Evolutionary conservation across 2,888 invertebrate species (phyloP).

Genomic region (Eretmocerus hayati): DNA sequence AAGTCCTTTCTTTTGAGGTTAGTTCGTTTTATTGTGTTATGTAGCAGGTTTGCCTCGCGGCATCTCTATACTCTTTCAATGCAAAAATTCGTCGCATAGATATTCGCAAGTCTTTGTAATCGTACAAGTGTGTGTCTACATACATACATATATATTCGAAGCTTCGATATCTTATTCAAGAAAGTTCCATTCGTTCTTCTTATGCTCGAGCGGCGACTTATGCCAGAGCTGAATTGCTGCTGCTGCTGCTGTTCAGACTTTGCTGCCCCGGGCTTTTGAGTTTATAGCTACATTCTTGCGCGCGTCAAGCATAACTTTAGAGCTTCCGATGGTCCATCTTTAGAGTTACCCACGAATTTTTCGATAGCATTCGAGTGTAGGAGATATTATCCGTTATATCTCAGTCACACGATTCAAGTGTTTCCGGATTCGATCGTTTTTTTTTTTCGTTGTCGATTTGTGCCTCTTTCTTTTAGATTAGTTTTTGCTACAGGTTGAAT

Average conservation of each 20-base stretch:
- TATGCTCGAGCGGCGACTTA: background rate
- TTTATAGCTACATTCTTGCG: constrained; percentile 38
- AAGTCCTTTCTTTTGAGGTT: background rate
- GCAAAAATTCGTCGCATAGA: constrained; percentile 23
- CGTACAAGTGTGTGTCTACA: background rate
- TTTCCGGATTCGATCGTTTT: no score
- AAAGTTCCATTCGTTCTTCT: constrained; percentile 44
- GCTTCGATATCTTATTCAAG: constrained; percentile 45
- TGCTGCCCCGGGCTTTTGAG: background rate
- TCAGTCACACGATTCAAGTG: no score
- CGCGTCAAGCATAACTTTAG: constrained; percentile 38
- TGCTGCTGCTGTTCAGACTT: no score
- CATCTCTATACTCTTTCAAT: constrained; percentile 12
- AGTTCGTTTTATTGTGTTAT: no score
- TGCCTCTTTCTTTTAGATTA: no score
- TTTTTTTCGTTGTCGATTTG: no score
- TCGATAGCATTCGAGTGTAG: background rate
- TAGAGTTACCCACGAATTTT: background rate
- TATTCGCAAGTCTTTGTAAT: background rate
- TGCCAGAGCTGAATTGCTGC: no score
- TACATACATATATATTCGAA: background rate
- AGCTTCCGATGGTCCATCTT: constrained; percentile 27
- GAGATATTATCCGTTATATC: no score
- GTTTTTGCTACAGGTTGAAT: no score
- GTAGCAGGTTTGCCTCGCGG: constrained; percentile 7